Percentiles rank a stretch among this genome's conserved stretches.
Evolutionary conservation across 2,888 invertebrate species (phyloP).

Genomic region (Arge pagana): DNA sequence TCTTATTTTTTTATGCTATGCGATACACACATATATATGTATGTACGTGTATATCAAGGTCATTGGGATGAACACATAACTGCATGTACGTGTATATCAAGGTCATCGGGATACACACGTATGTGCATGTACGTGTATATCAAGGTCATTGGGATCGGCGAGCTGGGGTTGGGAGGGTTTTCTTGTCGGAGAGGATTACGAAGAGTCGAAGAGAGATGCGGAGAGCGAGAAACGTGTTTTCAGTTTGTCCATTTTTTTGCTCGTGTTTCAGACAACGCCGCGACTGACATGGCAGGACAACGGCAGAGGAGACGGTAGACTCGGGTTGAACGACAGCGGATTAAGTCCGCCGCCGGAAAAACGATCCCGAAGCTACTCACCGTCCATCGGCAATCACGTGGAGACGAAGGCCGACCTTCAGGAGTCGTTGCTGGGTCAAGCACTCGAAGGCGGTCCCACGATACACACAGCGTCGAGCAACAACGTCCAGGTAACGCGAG

Average conservation of each 20-base stretch:
- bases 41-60: no score
- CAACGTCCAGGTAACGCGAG: slow-evolving; percentile 59
- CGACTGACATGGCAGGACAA: slow-evolving; percentile 68
- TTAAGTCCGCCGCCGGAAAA: slow-evolving; percentile 65
- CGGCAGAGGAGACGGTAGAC: slow-evolving; percentile 64
- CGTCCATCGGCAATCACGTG: slow-evolving; percentile 51
- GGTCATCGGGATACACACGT: no score
- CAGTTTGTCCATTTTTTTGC: slow-evolving; percentile 44
- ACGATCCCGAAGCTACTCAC: slow-evolving; percentile 54
- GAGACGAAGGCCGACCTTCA: slow-evolving; percentile 66
- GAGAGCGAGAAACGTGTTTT: no score
- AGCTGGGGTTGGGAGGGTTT: no score
- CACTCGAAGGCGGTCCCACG: slow-evolving; percentile 74
- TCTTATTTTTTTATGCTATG: no score
- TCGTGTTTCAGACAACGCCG: slow-evolving; percentile 61
- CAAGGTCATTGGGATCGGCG: no score
- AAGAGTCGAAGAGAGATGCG: no score
- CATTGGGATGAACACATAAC: no score
- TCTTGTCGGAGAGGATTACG: no score
- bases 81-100: no score
- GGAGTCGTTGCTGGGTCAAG: slow-evolving; percentile 76
- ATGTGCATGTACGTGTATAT: no score
- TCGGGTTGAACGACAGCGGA: slow-evolving; percentile 58
- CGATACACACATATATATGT: no score
- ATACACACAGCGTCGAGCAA: slow-evolving; percentile 61